Conservation (phyloP, 2,797 vertebrate genomes). For the Ciconia nigra region DNA sequence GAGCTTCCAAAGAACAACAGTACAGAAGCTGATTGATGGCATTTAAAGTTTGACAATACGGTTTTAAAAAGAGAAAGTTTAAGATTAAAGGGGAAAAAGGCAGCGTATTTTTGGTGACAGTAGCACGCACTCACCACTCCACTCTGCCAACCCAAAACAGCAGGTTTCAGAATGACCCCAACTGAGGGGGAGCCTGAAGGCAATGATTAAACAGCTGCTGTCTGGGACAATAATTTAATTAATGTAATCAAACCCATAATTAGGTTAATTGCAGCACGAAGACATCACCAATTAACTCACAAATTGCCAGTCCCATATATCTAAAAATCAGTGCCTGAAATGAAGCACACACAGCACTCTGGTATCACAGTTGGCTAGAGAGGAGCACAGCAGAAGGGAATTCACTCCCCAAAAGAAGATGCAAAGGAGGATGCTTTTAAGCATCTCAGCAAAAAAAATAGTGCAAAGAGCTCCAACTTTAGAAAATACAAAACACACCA, state of each 20-base stretch:
- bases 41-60: neutral
- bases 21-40: neutral
- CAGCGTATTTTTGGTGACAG: neutral
- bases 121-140: neutral
- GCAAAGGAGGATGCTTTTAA: neutral
- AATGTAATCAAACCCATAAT: conserved; percentile 57
- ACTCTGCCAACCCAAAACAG: neutral
- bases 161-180: conserved; percentile 9
- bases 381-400: neutral
- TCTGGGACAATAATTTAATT: conserved; percentile 59
- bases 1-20: neutral
- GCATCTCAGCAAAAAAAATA: neutral
- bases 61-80: neutral
- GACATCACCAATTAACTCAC: conserved; percentile 55
- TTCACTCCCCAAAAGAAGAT: neutral
- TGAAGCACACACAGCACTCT: neutral
- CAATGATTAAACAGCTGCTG: conserved; percentile 27
- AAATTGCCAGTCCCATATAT: conserved; percentile 22
- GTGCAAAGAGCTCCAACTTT: neutral
- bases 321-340: neutral
- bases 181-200: neutral
- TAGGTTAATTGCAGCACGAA: conserved; percentile 45
- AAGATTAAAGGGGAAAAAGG: neutral
- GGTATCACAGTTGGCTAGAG: neutral
- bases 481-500: neutral